Base-by-base conservation (phyloP, 2,888 invertebrate species). In the Muscina levida region DNA sequence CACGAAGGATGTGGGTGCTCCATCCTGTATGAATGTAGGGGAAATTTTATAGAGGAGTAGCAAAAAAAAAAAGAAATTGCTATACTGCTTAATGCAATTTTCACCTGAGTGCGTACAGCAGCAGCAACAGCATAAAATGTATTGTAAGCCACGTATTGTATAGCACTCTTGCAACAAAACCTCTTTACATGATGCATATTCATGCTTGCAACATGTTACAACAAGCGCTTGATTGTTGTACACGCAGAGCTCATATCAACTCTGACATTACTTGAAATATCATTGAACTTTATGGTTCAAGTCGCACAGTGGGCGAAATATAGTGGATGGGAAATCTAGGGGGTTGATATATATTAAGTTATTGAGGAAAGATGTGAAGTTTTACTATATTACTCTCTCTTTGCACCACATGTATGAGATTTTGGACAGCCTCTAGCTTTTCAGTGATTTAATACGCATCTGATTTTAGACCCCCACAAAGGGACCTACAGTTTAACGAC, bases 211-310 rank as follows among this genome's bases (percentile, higher is more conserved):
- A 24, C 53, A 13, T 53, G 53, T 13, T 22, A 17, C 24, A 53
- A 6, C 53, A 24, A 13, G 53, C 13, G 53, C 11, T 48, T 48
- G 48, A 48, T 48, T 48, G 48, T 48, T 48, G 15, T 19, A 6
- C 6, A 19, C 19, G 17, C 48, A 2, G 46, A 1, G 2, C 13
- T 5, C 46, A 11, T 56, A 71, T 57, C 53, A 51, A 72, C 68
- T 59, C 31, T 73, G 53, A 6, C 56, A 24, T 79, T 56, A 72
- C 62, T 68, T 79, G 42, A 68, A 65, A 79, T 70, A 72, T 57
- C 72, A 80, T 76, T 80, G 72, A 80, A 80, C 79, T 73, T 66
- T 65, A 46, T 31, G 13, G 17, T 19, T 26, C 46, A 31, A 31
- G 8, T 31, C 31, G 31, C 31, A 31, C 31, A 31, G 8, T 31